Percentiles rank a stretch among this genome's conserved stretches.
Evolutionary conservation across 2,113 vertebrate species (phyloP).

Genomic region (Vireo altiloquus): DNA sequence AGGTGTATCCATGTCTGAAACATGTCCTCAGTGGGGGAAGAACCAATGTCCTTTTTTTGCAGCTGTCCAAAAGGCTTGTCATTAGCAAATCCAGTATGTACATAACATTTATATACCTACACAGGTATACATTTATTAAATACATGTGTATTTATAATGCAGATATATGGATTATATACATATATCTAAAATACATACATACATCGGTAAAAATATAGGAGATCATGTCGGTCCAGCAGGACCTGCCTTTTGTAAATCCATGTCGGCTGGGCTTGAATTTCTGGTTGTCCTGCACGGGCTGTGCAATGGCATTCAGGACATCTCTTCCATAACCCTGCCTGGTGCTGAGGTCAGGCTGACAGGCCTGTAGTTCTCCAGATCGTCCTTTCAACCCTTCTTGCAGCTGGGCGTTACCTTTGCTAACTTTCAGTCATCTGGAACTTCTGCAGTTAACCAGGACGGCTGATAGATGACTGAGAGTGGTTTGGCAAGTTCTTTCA

Average conservation of each 20-base stretch:
- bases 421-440: background rate
- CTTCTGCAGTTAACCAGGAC: background rate
- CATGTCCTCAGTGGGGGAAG: background rate
- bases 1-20: accelerated
- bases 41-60: background rate
- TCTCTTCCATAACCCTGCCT: background rate
- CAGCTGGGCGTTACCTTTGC: background rate
- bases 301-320: background rate
- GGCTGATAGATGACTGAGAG: background rate
- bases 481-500: background rate
- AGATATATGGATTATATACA: background rate
- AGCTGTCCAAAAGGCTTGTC: background rate
- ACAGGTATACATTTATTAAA: background rate
- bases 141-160: background rate
- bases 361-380: background rate
- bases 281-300: background rate
- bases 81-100: background rate
- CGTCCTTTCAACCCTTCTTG: background rate
- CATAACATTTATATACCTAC: background rate
- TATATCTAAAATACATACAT: background rate
- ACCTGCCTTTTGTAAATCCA: background rate
- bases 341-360: background rate
- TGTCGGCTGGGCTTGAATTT: background rate
- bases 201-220: background rate
- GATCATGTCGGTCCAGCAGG: background rate